Percentiles rank a stretch among this genome's conserved stretches.
phyloP scores from a whole-genome alignment of 2,888 invertebrate genomes.

The Micoletzkya japonica region DNA sequence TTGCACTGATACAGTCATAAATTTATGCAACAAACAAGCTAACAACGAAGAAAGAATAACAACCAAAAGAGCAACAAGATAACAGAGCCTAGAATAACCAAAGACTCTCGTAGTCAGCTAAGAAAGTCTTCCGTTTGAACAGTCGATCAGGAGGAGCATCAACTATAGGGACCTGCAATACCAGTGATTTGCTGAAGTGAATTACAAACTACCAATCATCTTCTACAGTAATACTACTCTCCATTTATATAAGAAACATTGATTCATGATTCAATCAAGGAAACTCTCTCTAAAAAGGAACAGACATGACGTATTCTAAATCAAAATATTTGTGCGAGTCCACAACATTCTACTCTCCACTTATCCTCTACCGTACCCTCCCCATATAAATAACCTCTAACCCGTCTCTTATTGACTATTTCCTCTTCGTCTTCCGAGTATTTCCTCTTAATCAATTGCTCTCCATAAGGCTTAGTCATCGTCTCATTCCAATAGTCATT shows the following conservation, averaged over 20 bases:
- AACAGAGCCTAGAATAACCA: no score
- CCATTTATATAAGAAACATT: no score
- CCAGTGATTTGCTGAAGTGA: no score
- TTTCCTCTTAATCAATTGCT: constrained; percentile 28
- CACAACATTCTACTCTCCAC: constrained; percentile 1
- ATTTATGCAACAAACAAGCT: background rate
- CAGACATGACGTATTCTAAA: no score
- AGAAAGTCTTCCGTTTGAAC: constrained; percentile 15
- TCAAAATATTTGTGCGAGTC: background rate
- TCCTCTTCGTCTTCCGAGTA: background rate
- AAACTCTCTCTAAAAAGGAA: no score
- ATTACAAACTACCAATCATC: no score
- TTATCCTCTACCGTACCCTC: background rate
- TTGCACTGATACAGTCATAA: background rate
- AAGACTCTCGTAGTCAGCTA: constrained; percentile 21
- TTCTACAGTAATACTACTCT: no score
- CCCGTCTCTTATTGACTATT: background rate
- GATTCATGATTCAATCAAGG: no score
- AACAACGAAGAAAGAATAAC: constrained; percentile 28
- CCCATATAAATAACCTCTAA: background rate
- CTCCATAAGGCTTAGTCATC: constrained; percentile 44
- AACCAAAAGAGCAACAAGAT: no score
- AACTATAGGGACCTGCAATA: constrained; percentile 13
- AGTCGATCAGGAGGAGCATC: background rate
- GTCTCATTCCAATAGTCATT: constrained; percentile 42